Percentiles rank a stretch among this genome's conserved stretches.
phyloP scores from a whole-genome alignment of 2,888 invertebrate species.

The Byasa hedistus region DNA sequence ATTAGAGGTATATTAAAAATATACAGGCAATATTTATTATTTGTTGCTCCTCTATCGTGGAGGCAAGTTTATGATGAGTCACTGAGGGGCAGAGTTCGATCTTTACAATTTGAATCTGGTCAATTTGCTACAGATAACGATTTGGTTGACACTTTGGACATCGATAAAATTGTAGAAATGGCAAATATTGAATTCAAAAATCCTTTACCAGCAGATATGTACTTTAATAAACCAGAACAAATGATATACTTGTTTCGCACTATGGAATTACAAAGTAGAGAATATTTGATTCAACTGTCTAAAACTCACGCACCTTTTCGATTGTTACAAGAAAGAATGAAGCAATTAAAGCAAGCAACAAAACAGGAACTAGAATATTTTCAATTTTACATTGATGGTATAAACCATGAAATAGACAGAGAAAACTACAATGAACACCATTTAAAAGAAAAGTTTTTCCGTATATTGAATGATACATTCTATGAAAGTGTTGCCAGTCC shows the following conservation, averaged over 20 bases:
- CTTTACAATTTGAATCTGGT: slow-evolving; percentile 65
- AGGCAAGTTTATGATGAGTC: slow-evolving; percentile 64
- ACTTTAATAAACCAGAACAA: slow-evolving; percentile 59
- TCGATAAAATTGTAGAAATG: slow-evolving; percentile 64
- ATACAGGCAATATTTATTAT: slow-evolving; percentile 66
- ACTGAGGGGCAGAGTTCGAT: slow-evolving; percentile 52
- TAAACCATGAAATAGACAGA: slow-evolving; percentile 59
- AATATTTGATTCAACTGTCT: slow-evolving; percentile 66
- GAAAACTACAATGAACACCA: slow-evolving; percentile 63
- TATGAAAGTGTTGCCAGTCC: slow-evolving; percentile 69
- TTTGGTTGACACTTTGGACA: slow-evolving; percentile 63
- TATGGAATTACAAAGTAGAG: slow-evolving; percentile 73
- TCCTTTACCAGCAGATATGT: slow-evolving; percentile 55
- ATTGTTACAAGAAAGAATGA: slow-evolving; percentile 56
- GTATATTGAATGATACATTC: slow-evolving; percentile 65
- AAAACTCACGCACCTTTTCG: slow-evolving; percentile 62
- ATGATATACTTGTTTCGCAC: slow-evolving; percentile 67
- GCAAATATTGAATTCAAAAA: slow-evolving; percentile 59
- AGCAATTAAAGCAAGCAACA: slow-evolving; percentile 57
- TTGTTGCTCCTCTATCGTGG: slow-evolving; percentile 70
- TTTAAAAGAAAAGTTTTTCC: slow-evolving; percentile 66
- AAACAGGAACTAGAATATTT: slow-evolving; percentile 68
- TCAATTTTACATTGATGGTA: slow-evolving; percentile 65
- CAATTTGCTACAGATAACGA: slow-evolving; percentile 67
- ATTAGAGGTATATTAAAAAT: slow-evolving; percentile 63